Base-by-base conservation (phyloP, 2,113 vertebrate species). In the Microcebus jonahi region DNA sequence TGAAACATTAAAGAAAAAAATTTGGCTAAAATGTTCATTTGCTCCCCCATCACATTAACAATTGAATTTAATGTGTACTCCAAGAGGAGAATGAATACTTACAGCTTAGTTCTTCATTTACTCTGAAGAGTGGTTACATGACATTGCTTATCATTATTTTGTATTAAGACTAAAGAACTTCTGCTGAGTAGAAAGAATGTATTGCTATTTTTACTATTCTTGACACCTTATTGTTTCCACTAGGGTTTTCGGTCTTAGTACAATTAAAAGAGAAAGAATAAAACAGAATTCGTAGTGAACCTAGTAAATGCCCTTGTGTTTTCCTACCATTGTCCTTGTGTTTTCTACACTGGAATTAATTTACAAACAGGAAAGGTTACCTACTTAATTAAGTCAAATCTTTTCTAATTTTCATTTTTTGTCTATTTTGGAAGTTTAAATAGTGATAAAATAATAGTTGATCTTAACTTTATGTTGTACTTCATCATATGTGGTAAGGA, bases 171-270 rank as follows among this genome's bases (percentile, higher is more conserved):
- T 80, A 83, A 88, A 87, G 34, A 88, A 67, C 59, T 67, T 68
- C 76, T 94, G 81, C 67, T 63, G 61, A 80, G 31, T 55, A 71
- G 63, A 80, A 88, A 65, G 63, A 85, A 17, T 68, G 5, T 29
- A 34, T n/a, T 82, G 61, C 82, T 83, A 34, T 93, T 96, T 96
- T 97, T 82, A 71, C 61, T 23, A 53, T 90, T 91, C 29, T 53
- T 20, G 63, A 29, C 79, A 76, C 34, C 82, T 91, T 73, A 70
- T 29, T 95, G 89, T 95, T 81, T 94, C 45, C 77, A 18, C 5
- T 18, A 13, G 53, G 50, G 25, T 93, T 91, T 91, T 94, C 59
- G 77, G 87, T 79, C 61, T 61, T 95, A 73, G 88, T 65, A 77
- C 80, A 94, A 34, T 91, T 90, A 94, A 88, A 85, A 88, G 71